Evolutionary conservation across 1,140 invertebrate species (phyloP).

Genomic region (Andricus grossulariae): DNA sequence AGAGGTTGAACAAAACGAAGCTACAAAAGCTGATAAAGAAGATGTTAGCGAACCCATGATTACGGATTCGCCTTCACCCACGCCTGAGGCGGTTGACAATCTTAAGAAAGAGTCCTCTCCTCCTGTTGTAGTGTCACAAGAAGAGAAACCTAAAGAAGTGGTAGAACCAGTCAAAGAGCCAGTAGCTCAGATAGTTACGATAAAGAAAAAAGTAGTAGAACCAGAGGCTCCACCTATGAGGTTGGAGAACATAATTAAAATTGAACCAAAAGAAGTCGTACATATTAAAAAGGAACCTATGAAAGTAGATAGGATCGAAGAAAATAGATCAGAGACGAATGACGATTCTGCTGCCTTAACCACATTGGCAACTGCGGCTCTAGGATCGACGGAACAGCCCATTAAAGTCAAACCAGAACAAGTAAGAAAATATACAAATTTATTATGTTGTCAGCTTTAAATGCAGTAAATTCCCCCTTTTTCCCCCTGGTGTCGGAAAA

Average conservation of each 20-base stretch:
- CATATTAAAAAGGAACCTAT: conserved; percentile 45
- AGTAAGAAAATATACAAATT: conserved; percentile 45
- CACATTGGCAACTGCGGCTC: conserved; percentile 84
- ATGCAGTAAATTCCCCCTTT: too few relatives aligned
- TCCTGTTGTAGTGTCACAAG: conserved; percentile 19
- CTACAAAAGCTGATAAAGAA: conserved; percentile 44
- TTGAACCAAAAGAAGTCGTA: conserved; percentile 53
- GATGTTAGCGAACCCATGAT: conserved; percentile 49
- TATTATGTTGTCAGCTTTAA: too few relatives aligned
- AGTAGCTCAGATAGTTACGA: neutral
- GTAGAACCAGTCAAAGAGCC: conserved; percentile 12
- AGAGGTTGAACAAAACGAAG: conserved; percentile 32
- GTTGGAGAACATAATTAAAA: conserved; percentile 48
- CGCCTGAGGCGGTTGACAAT: conserved; percentile 7
- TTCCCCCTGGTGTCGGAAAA: too few relatives aligned
- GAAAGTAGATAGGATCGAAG: conserved; percentile 63
- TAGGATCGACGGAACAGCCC: conserved; percentile 76
- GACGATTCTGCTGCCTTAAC: conserved; percentile 81
- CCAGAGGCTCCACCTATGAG: conserved; percentile 46
- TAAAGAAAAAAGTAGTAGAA: conserved; percentile 50
- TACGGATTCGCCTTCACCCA: conserved; percentile 40
- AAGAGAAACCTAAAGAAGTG: conserved; percentile 43
- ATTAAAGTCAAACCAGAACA: conserved; percentile 66
- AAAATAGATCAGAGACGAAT: conserved; percentile 54
- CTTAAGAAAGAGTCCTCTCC: conserved; percentile 37